Evolutionary conservation across 2,888 invertebrate genomes (phyloP).

Genomic region (Ashinkailepas kermadecensis): DNA sequence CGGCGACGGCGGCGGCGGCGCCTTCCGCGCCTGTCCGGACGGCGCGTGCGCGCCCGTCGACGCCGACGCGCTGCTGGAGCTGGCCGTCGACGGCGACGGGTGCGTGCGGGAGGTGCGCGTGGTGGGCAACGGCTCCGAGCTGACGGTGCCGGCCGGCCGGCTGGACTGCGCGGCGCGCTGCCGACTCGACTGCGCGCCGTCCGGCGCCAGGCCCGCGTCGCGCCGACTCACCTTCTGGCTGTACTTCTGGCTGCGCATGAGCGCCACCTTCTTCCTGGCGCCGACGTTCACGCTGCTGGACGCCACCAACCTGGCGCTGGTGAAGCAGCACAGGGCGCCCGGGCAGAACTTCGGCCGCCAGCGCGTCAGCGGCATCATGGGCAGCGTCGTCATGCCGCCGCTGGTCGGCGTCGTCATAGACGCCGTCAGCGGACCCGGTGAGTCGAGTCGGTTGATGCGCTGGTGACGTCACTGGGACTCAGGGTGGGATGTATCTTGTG

Average conservation of each 20-base stretch:
- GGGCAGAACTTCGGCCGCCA: slow-evolving; percentile 72
- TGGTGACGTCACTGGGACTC: too few species aligned
- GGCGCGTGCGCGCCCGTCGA: not conserved
- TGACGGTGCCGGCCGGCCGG: not conserved
- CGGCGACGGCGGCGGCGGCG: not conserved
- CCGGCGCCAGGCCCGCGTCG: slow-evolving; percentile 29
- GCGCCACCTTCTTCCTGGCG: slow-evolving; percentile 71
- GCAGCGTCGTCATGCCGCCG: slow-evolving; percentile 51
- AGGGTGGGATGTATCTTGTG: too few species aligned
- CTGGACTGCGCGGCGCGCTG: slow-evolving; percentile 49
- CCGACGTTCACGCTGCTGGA: slow-evolving; percentile 80
- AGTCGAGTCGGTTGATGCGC: not conserved
- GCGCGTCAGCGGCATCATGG: slow-evolving; percentile 58
- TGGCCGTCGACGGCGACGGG: not conserved
- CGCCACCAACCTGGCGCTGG: slow-evolving; percentile 75
- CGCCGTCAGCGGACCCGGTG: slow-evolving; percentile 50
- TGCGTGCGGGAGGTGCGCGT: not conserved
- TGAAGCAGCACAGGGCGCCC: slow-evolving; percentile 57
- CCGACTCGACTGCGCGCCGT: slow-evolving; percentile 53
- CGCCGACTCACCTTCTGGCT: slow-evolving; percentile 62
- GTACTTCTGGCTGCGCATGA: slow-evolving; percentile 68
- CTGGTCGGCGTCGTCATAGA: slow-evolving; percentile 71
- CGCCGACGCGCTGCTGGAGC: not conserved
- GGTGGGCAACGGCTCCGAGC: not conserved
- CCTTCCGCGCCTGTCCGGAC: not conserved